These are phyloP conservation scores for Barypeithes pellucidus DNA, from an alignment of 2,888 invertebrate genomes.

Conservation along the genomic window DNA sequence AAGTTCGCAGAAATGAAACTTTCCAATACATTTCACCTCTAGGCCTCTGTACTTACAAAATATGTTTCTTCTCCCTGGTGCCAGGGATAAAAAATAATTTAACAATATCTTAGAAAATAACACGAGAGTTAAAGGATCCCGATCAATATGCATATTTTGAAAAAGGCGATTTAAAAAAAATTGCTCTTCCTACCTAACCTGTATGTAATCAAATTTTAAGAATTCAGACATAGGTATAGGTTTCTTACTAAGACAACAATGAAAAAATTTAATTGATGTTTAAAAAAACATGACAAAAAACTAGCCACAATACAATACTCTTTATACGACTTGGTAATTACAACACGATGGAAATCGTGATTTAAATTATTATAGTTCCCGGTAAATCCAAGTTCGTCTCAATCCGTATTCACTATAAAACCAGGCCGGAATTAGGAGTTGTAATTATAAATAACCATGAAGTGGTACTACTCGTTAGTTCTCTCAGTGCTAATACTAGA, in stretches of 20 bases:
- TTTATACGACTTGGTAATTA: not conserved
- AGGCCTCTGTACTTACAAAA: too few species aligned
- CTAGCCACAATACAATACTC: not conserved
- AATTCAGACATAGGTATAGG: too few species aligned
- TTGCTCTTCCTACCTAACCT: too few species aligned
- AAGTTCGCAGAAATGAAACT: too few species aligned
- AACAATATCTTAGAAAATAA: too few species aligned
- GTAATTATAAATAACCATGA: constrained; percentile 14
- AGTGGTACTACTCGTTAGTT: constrained; percentile 21
- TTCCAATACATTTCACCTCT: too few species aligned
- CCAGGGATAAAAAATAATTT: too few species aligned
- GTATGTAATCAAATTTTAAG: too few species aligned
- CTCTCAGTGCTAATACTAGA: constrained; percentile 7
- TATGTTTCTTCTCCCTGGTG: too few species aligned
- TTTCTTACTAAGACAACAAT: not conserved
- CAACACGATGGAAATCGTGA: constrained; percentile 1
- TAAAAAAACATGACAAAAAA: constrained; percentile 2
- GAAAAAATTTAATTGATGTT: not conserved
- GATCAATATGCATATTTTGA: too few species aligned
- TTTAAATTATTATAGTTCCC: not conserved
- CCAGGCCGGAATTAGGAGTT: not conserved
- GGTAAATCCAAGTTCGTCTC: constrained; percentile 1
- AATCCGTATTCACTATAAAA: not conserved
- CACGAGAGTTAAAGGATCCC: too few species aligned
- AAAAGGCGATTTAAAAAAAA: too few species aligned